Percentiles rank a stretch among this genome's conserved stretches.
Evolutionary conservation across 2,113 vertebrate genomes (phyloP).

Genomic region (Etheostoma cragini): DNA sequence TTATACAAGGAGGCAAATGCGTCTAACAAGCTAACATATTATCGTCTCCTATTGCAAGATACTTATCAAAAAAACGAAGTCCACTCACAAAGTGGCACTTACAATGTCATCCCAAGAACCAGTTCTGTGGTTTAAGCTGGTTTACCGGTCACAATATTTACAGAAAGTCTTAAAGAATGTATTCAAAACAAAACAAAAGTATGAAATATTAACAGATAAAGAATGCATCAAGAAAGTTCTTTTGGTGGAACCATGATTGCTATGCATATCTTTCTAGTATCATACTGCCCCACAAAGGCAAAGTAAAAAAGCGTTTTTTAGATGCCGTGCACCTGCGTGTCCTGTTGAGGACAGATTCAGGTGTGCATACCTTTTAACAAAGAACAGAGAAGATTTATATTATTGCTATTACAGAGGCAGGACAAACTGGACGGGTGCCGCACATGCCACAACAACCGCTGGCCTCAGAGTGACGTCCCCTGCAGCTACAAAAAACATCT

Average conservation of each 20-base stretch:
- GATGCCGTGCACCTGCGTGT: constrained; percentile 32
- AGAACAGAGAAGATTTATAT: constrained; percentile 41
- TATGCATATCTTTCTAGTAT: background rate
- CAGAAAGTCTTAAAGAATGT: background rate
- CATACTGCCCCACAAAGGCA: background rate
- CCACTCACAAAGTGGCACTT: constrained; percentile 2
- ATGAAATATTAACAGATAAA: constrained; percentile 2
- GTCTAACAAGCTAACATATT: constrained; percentile 33
- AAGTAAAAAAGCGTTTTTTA: background rate
- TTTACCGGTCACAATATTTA: background rate
- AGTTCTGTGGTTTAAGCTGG: background rate
- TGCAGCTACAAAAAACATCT: constrained; percentile 66
- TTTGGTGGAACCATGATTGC: background rate
- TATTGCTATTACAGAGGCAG: constrained; percentile 5
- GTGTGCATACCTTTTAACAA: constrained; percentile 59
- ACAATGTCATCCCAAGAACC: background rate
- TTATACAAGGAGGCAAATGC: constrained; percentile 20
- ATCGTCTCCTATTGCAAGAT: constrained; percentile 45
- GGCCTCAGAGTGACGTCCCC: constrained; percentile 38
- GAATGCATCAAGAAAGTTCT: background rate
- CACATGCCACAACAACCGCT: constrained; percentile 24
- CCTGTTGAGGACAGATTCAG: constrained; percentile 24
- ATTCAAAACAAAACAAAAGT: background rate
- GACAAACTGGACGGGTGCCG: constrained; percentile 19
- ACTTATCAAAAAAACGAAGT: constrained; percentile 49